Evolutionary conservation across 1,140 invertebrate genomes (phyloP).

Genomic region (Atopsyche davidsoni): DNA sequence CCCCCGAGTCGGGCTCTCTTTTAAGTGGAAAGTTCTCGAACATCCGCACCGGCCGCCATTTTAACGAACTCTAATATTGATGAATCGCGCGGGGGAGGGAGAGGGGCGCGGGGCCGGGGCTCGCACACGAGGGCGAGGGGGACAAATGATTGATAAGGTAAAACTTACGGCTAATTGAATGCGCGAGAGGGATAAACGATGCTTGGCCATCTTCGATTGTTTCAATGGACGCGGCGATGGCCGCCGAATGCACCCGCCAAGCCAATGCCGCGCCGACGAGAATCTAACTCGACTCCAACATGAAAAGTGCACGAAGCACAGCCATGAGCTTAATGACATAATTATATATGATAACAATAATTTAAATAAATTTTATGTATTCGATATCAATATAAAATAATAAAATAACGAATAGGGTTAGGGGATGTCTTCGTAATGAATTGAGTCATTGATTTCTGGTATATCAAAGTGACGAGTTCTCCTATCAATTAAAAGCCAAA

Average conservation of each 20-base stretch:
- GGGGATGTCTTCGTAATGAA: too few species aligned
- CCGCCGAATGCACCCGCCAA: not conserved
- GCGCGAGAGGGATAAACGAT: conserved; percentile 10
- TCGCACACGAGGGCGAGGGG: conserved; percentile 15
- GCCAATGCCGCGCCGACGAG: too few species aligned
- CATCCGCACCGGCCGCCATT: conserved; percentile 21
- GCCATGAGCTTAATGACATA: too few species aligned
- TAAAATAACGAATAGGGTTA: too few species aligned
- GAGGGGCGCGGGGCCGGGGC: conserved; percentile 11
- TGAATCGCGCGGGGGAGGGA: conserved; percentile 25
- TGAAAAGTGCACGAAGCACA: not conserved
- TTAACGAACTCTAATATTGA: conserved; percentile 31
- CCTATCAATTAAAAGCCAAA: too few species aligned
- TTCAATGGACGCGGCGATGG: not conserved
- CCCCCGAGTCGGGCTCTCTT: conserved; percentile 4
- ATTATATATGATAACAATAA: too few species aligned
- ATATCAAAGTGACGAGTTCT: too few species aligned
- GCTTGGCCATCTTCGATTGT: conserved; percentile 5
- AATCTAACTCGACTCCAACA: too few species aligned
- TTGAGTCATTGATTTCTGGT: too few species aligned
- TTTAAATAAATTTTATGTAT: too few species aligned
- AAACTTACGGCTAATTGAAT: conserved; percentile 30
- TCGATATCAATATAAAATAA: too few species aligned
- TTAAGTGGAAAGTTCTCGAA: conserved; percentile 28
- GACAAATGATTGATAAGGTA: conserved; percentile 30